Evolutionary conservation across 2,888 invertebrate genomes (phyloP).

Genomic region (Halictus quadricinctus): DNA sequence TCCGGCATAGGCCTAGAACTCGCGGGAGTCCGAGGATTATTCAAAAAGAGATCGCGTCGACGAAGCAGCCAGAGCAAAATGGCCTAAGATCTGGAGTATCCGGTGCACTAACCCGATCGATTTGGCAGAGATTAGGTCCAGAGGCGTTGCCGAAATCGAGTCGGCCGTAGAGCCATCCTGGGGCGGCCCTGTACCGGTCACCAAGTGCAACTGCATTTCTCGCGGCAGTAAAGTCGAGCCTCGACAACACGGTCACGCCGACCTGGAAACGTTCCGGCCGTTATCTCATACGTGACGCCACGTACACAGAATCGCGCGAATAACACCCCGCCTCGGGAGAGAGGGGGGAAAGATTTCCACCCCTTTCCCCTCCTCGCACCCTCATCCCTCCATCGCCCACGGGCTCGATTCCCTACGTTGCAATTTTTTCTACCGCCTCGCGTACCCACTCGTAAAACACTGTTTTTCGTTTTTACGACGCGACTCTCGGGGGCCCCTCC

Average conservation of each 20-base stretch:
- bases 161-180: constrained; percentile 80
- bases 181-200: constrained; percentile 74
- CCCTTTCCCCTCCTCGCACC: not conserved
- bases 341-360: not conserved
- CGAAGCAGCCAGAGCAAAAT: not conserved
- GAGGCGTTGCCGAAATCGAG: constrained; percentile 78
- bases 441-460: constrained; percentile 35
- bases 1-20: too few relatives aligned
- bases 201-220: constrained; percentile 84
- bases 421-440: constrained; percentile 28
- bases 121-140: constrained; percentile 75
- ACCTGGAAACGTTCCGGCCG: constrained; percentile 77
- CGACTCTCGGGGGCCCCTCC: not conserved
- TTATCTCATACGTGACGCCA: constrained; percentile 36
- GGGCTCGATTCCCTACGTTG: constrained; percentile 14
- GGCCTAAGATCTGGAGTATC: constrained; percentile 45
- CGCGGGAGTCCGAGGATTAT: too few relatives aligned
- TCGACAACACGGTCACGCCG: constrained; percentile 83
- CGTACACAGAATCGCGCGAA: constrained; percentile 17
- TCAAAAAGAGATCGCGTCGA: not conserved
- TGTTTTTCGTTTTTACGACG: constrained; percentile 56
- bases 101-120: constrained; percentile 63
- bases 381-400: not conserved
- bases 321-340: not conserved
- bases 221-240: constrained; percentile 84